Base-by-base conservation (phyloP, 2,888 invertebrate genomes). In the Marasmarcha lunaedactyla region DNA sequence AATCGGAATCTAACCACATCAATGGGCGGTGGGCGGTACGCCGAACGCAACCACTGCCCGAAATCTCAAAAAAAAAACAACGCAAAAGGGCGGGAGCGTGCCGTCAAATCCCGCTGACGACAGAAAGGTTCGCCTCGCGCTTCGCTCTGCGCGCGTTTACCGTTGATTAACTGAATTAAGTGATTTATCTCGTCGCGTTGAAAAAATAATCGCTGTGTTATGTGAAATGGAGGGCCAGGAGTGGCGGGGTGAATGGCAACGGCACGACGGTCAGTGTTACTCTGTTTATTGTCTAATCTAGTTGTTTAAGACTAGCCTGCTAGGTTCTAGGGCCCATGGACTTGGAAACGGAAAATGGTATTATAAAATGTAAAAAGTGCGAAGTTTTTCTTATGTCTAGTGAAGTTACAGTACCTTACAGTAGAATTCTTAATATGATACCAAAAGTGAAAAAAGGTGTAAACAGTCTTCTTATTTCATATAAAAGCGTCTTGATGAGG, bases 71-170 rank as follows among this genome's bases (percentile, higher is more conserved):
- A 34, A 34, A 34, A 12, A 6, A 30, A 3, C 4, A 30, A 10
- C n/a, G 30, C 30, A 30, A 34, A 12, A 34, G 14, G 34, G 34
- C 34, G 34, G 34, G 34, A 12, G 63, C 65, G 60, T 56, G 46
- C 47, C 40, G 62, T 45, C 59, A 61, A 48, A 92, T 91, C 79
- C 90, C 91, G 52, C 91, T 91, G 48, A 94, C 94, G 56, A 94
- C 94, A 48, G 91, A 91, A 47, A 91, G 90, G 73, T 52, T 81
- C 71, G 53, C 55, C 72, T 83, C 77, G 77, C 81, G 79, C 79
- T 69, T 47, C 59, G 53, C 63, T 55, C 61, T 62, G 72, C 72
- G 67, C 73, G 72, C 71, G 67, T 71, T 59, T 57, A 46, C 52
- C 60, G 50, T 58, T 67, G 74, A 76, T 77, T 72, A 74, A 72